Evolutionary conservation across 1,140 invertebrate species (phyloP).

Genomic region (Aethina tumida): DNA sequence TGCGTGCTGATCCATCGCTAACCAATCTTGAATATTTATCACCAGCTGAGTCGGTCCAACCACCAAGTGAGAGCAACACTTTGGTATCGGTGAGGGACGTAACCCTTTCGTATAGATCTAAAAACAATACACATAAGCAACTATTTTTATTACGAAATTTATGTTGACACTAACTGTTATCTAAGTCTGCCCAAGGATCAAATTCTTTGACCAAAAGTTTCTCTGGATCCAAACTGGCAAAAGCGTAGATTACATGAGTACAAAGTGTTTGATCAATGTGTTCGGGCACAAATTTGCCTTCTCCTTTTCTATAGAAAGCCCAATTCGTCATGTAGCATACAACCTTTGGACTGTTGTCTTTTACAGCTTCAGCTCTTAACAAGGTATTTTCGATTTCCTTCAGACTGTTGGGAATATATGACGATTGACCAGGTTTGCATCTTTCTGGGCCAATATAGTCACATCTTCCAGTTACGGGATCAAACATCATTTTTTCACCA

Average conservation of each 20-base stretch:
- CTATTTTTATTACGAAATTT: background rate
- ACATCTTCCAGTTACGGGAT: slow-evolving; percentile 42
- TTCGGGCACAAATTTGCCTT: slow-evolving; percentile 78
- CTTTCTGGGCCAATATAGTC: slow-evolving; percentile 31
- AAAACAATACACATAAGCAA: slow-evolving; percentile 10
- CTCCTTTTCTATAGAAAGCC: slow-evolving; percentile 73
- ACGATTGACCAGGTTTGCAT: slow-evolving; percentile 28
- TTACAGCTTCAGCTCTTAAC: slow-evolving; percentile 8
- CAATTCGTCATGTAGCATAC: slow-evolving; percentile 85
- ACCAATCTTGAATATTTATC: slow-evolving; percentile 76
- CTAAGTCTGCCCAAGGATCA: slow-evolving; percentile 76
- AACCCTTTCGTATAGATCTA: slow-evolving; percentile 60
- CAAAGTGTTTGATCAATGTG: slow-evolving; percentile 70
- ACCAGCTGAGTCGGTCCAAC: slow-evolving; percentile 79
- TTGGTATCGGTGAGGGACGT: slow-evolving; percentile 52
- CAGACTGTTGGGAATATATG: slow-evolving; percentile 24
- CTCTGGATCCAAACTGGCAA: slow-evolving; percentile 73
- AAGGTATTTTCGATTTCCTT: slow-evolving; percentile 12
- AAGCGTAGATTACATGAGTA: slow-evolving; percentile 83
- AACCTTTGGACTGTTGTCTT: slow-evolving; percentile 37
- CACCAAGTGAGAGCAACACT: slow-evolving; percentile 73
- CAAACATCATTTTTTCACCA: slow-evolving; percentile 41
- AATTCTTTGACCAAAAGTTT: slow-evolving; percentile 63
- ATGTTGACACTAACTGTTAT: slow-evolving; percentile 56
- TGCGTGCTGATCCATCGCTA: slow-evolving; percentile 47